Conservation (phyloP, 1,140 invertebrate species). For the Drosophila serrata region DNA sequence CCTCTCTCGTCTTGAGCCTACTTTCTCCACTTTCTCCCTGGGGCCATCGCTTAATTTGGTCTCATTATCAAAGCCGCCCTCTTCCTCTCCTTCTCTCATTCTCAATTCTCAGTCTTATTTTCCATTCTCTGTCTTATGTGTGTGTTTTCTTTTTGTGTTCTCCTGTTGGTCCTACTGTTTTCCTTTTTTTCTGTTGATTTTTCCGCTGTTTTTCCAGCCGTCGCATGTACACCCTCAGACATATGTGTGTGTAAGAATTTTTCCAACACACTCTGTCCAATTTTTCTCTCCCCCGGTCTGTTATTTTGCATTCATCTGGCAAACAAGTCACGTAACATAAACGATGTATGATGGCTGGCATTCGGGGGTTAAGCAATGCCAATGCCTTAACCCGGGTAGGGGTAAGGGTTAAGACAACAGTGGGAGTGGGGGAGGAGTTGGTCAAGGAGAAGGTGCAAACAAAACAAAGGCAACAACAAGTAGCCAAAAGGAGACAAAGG, state of each 20-base stretch:
- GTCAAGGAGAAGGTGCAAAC: conserved; percentile 41
- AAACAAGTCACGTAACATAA: conserved; percentile 63
- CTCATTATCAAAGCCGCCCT: conserved; percentile 61
- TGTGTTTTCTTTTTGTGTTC: conserved; percentile 12
- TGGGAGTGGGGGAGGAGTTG: not conserved
- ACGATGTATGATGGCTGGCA: conserved; percentile 59
- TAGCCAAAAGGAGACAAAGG: conserved; percentile 20
- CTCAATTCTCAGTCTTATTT: conserved; percentile 1
- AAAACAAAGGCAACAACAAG: conserved; percentile 29
- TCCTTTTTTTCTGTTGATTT: conserved; percentile 43
- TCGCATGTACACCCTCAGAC: conserved; percentile 3
- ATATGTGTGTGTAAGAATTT: conserved; percentile 10
- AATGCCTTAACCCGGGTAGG: not conserved
- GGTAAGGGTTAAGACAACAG: conserved; percentile 11
- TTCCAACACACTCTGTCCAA: conserved; percentile 12
- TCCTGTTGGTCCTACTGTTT: conserved; percentile 26
- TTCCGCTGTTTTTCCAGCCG: conserved; percentile 53
- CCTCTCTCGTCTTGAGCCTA: not conserved
- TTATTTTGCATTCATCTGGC: conserved; percentile 62
- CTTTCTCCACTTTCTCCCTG: conserved; percentile 28
- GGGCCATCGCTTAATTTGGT: conserved; percentile 58
- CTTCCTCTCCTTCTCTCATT: conserved; percentile 5
- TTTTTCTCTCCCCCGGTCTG: conserved; percentile 32
- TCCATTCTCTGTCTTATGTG: conserved; percentile 20
- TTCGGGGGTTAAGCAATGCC: conserved; percentile 38